Evolutionary conservation across 2,113 vertebrate species (phyloP).

Genomic region (Felis chaus): DNA sequence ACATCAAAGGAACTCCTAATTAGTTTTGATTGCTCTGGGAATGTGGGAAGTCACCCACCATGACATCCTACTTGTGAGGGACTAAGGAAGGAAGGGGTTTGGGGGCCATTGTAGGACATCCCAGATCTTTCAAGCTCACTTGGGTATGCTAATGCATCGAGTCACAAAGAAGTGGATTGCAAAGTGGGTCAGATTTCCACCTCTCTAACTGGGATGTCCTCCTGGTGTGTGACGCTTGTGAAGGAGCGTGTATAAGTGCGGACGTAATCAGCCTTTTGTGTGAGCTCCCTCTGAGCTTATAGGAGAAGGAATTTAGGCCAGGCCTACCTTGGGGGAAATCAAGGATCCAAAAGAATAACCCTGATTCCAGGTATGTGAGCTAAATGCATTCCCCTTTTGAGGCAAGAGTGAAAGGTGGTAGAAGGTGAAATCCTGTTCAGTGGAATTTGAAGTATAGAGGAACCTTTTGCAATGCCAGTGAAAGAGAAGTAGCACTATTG

Average conservation of each 20-base stretch:
- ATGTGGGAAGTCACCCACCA: not conserved
- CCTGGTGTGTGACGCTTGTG: not conserved
- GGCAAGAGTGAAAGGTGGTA: not conserved
- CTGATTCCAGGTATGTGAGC: not conserved
- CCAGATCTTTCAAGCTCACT: not conserved
- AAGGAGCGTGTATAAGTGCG: not conserved
- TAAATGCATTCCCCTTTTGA: not conserved
- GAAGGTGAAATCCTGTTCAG: not conserved
- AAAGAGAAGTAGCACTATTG: not conserved
- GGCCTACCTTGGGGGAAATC: not conserved
- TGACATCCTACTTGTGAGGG: not conserved
- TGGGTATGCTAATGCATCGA: not conserved
- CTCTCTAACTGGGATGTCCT: not conserved
- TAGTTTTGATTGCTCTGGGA: constrained; percentile 43
- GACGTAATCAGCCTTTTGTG: not conserved
- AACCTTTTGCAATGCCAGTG: not conserved
- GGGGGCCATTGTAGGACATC: not conserved
- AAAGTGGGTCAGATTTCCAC: constrained; percentile 44
- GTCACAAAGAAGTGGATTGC: not conserved
- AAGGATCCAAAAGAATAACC: constrained; percentile 19
- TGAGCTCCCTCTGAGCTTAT: not conserved
- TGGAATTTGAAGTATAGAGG: not conserved
- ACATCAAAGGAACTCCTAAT: constrained; percentile 33
- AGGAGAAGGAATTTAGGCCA: constrained; percentile 41
- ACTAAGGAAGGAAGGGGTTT: not conserved